Evolutionary conservation across 1,140 invertebrate genomes (phyloP).

Genomic region (Orchestia grillus): DNA sequence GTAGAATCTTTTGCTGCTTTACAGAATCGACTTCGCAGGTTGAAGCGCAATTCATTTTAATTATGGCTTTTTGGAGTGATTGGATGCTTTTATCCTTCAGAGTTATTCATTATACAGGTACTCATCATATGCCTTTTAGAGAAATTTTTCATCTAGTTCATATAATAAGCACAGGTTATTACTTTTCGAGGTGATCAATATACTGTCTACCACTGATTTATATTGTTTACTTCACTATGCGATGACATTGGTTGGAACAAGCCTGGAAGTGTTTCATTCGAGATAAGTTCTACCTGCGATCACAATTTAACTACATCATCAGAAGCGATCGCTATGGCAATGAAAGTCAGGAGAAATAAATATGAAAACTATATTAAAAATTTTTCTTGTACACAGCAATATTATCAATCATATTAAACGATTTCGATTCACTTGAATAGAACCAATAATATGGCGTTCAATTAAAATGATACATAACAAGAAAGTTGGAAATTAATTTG

Average conservation of each 20-base stretch:
- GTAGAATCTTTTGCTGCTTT: background rate
- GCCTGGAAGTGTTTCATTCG: too few species aligned
- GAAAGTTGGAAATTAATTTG: background rate
- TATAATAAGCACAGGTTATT: background rate
- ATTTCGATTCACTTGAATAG: slow-evolving; percentile 15
- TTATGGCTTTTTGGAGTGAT: background rate
- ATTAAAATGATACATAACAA: background rate
- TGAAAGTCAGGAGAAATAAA: slow-evolving; percentile 36
- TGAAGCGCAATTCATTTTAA: background rate
- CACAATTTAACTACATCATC: too few species aligned
- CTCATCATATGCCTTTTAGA: background rate
- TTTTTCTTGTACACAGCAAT: slow-evolving; percentile 46
- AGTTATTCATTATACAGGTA: background rate
- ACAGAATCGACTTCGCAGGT: background rate
- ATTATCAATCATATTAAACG: slow-evolving; percentile 31
- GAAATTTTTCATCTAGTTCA: background rate
- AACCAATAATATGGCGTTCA: background rate
- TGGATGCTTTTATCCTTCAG: background rate
- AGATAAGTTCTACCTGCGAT: too few species aligned
- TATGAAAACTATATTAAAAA: slow-evolving; percentile 46
- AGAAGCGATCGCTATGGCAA: background rate
- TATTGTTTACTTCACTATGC: background rate
- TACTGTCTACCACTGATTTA: background rate
- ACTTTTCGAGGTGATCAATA: background rate
- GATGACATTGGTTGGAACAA: background rate